Base-by-base conservation (phyloP, 2,797 vertebrate species). In the Intellagama lesueurii region DNA sequence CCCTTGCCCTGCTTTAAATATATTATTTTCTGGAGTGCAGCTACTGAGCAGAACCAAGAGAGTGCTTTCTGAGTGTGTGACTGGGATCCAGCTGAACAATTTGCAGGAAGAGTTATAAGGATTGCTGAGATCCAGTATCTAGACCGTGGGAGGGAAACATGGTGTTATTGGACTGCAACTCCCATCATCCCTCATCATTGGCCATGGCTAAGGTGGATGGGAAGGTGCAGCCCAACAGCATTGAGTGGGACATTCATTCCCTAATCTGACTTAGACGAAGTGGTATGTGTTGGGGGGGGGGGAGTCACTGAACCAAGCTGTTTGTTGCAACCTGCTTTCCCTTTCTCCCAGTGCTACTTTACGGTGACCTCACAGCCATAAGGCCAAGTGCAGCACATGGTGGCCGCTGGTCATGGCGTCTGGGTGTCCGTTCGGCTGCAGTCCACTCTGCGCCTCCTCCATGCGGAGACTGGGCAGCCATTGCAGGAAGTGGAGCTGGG, bases 371-470 rank as follows among this genome's bases (percentile, higher is more conserved):
- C 79, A 3, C 93, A 90, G 17, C 40, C 88, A 22, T 90, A 94
- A 88, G 92, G 92, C 30, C 93, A 94, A 32, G 93, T 94, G n/a
- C 91, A 91, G 56, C 92, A 94, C 44, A 75, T 94, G 85, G 92
- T 87, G 77, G 76, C 72, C 16, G 87, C 89, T 0, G 83, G 88
- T 26, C n/a, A 76, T 24, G 92, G 92, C 4, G 79, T 94, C 17
- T 94, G 93, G 92, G 90, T 93, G 7, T 94, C 93, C 14, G 87
- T 94, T 19, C 92, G 92, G 1, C 68, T 94, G 72, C 91, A 93
- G 28, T 92, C 93, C 72, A 79, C 78, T 30, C 81, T 94, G 49
- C 93, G 91, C 19, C 88, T 94, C 64, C 88, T 92, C 79, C 92
- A 94, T 9, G 77, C 90, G 0, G 75, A 92, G 64, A 92, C 93